Evolutionary conservation across 2,797 vertebrate genomes (phyloP).

Genomic region (Poeciliopsis turneri): DNA sequence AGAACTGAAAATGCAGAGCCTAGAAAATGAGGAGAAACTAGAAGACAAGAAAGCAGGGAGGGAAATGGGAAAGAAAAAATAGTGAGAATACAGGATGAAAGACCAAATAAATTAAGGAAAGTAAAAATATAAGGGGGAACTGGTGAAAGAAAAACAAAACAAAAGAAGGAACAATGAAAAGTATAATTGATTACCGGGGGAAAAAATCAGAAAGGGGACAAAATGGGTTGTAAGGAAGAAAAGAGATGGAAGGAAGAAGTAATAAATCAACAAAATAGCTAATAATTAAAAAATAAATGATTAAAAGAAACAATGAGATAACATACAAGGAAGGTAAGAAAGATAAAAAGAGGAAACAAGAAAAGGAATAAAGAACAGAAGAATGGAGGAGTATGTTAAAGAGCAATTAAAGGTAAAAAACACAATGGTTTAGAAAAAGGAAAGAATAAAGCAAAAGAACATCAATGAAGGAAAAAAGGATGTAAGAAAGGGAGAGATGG

Average conservation of each 20-base stretch:
- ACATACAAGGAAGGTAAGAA: background rate
- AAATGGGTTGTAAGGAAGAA: background rate
- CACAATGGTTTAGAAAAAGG: background rate
- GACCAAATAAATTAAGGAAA: constrained; percentile 5
- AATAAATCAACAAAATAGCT: background rate
- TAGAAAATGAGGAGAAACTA: background rate
- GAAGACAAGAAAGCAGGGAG: background rate
- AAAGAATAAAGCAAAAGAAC: constrained; percentile 8
- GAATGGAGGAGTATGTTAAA: background rate
- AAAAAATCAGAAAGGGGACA: background rate
- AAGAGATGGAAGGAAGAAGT: background rate
- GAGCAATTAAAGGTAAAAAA: background rate
- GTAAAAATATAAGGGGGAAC: constrained; percentile 2
- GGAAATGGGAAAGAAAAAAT: background rate
- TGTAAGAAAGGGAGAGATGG: background rate
- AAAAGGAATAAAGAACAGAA: background rate
- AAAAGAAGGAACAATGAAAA: background rate
- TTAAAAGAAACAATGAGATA: constrained; percentile 6
- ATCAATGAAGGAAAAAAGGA: constrained; percentile 7
- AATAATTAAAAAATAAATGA: background rate
- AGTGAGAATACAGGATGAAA: background rate
- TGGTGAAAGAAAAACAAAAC: background rate
- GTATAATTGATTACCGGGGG: background rate
- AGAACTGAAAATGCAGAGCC: background rate
- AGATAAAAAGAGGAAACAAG: constrained; percentile 1